These are phyloP conservation scores for Eulemur coronatus DNA, from an alignment of 2,797 vertebrate genomes.

Conservation along the genomic window DNA sequence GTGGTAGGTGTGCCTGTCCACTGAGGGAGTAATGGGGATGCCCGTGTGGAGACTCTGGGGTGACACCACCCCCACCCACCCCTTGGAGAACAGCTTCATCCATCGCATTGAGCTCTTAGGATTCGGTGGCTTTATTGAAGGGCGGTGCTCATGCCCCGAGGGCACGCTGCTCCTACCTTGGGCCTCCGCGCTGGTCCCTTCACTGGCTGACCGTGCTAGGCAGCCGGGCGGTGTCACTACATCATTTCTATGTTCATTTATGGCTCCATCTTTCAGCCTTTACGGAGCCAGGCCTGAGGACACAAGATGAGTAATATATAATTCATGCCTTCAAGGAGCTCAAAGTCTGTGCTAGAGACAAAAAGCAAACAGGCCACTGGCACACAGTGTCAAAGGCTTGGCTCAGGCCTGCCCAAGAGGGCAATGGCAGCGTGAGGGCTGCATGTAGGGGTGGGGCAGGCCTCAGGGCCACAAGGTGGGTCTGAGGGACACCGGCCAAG, in stretches of 20 bases:
- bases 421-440: neutral
- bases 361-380: neutral
- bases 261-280: neutral
- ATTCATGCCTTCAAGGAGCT: neutral
- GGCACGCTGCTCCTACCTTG: neutral
- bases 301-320: neutral
- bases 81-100: neutral
- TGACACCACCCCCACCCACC: no score
- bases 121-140: neutral
- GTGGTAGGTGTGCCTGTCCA: accelerated
- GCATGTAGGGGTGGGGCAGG: neutral
- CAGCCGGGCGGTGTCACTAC: no score
- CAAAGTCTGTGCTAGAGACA: neutral
- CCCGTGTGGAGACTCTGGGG: neutral
- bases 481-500: neutral
- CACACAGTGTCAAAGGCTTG: neutral
- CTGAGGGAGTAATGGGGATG: neutral
- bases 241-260: neutral
- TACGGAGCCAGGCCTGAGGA: neutral
- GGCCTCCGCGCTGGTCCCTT: neutral
- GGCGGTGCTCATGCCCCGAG: no score
- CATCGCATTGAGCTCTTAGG: neutral
- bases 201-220: neutral
- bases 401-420: neutral
- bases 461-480: neutral